Base-by-base conservation (phyloP, 2,888 invertebrate species). In the Apamea anceps region DNA sequence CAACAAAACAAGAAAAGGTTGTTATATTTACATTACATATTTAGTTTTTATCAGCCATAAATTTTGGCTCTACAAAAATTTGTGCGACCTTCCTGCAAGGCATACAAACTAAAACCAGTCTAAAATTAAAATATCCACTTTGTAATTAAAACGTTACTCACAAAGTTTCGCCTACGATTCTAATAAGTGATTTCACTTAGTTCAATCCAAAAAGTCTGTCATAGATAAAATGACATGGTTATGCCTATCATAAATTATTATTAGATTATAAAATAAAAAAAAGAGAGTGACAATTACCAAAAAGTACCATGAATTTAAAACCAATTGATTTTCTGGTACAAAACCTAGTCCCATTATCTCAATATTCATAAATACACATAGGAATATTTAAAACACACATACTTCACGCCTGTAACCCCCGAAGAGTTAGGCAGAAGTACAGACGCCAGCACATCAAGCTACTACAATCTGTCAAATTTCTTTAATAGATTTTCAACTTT, bases 301-400 rank as follows among this genome's bases (percentile, higher is more conserved):
- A 77, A 72, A 68, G n/a, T 63, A 25, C 28, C 57, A 70, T 28
- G 37, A 70, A 57, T 70, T 70, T 48, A 45, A 71, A 84, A 81
- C 51, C 65, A 72, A 85, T 84, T 77, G 60, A 54, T 54, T 57
- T 77, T 78, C 28, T 75, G 25, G 13, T 57, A 54, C 18, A 42
- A 13, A 60, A 74, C 67, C 37, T 8, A 8, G 15, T 28, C 28
- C 21, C n/a, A 28, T 45, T 68, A 28, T 7, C 13, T 13, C 12
- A 28, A 28, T 48, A 13, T 28, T 48, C 21, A 3, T 68, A 18
- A n/a, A 15, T 5, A 8, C 18, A 42, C n/a, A 66, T 12, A 25
- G 25, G n/a, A 57, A 57, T 12, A 12, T n/a, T 57, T 25, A 57
- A 12, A 25, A 25, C 3, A 25, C 10, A 10, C 25, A 57, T 57